Percentiles rank a stretch among this genome's conserved stretches.
phyloP scores from a whole-genome alignment of 2,113 vertebrate genomes.

The Nibea coibor region DNA sequence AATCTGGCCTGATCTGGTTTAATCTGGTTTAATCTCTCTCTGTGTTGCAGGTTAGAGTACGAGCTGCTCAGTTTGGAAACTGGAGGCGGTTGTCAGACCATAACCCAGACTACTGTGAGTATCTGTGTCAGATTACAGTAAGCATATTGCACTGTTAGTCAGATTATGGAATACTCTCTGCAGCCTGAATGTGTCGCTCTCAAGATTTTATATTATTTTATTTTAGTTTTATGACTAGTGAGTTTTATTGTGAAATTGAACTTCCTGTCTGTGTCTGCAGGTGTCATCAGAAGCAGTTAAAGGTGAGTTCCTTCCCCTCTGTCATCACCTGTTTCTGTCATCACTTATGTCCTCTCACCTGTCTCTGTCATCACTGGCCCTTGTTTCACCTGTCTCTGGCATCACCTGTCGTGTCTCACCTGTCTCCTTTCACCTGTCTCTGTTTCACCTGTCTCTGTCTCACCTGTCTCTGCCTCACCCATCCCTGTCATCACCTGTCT shows the following conservation, averaged over 20 bases:
- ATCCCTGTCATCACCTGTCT: too few relatives aligned
- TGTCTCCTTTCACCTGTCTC: too few relatives aligned
- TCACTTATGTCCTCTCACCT: background rate
- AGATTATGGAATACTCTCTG: background rate
- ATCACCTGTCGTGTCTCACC: too few relatives aligned
- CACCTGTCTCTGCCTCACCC: too few relatives aligned
- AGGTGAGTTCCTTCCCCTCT: conserved; percentile 60
- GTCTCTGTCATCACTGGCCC: background rate
- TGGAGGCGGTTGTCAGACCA: conserved; percentile 31
- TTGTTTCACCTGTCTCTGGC: too few relatives aligned
- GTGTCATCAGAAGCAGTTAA: conserved; percentile 49
- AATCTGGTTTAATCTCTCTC: background rate
- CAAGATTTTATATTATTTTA: background rate
- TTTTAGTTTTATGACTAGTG: background rate
- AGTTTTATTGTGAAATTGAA: conserved; percentile 30
- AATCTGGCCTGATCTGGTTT: conserved; percentile 75
- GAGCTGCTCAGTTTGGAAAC: conserved; percentile 89
- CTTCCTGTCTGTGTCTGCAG: conserved; percentile 61
- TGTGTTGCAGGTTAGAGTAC: conserved; percentile 85
- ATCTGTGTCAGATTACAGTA: background rate
- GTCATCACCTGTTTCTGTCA: background rate
- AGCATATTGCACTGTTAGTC: background rate
- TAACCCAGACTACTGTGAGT: conserved; percentile 47
- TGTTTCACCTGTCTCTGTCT: too few relatives aligned
- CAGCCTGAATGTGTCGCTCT: background rate